Conservation (phyloP, 1,140 invertebrate species). For the Drosophila littoralis region DNA sequence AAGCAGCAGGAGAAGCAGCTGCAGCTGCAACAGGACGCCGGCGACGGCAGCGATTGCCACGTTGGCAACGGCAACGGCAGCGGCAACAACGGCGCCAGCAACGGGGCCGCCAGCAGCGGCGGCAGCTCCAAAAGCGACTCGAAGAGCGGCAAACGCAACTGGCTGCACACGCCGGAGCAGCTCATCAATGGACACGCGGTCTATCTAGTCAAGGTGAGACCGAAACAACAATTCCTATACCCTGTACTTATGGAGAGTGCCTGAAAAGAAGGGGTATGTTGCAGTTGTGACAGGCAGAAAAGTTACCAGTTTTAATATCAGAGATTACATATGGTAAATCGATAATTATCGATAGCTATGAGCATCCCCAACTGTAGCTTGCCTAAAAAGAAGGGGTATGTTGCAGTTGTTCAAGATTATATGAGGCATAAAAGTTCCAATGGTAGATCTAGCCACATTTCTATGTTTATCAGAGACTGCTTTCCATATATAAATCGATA, state of each 20-base stretch:
- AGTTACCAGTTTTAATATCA: too few species aligned
- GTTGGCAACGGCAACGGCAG: slow-evolving; percentile 81
- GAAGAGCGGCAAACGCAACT: slow-evolving; percentile 88
- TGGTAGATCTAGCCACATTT: too few species aligned
- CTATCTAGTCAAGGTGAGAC: slow-evolving; percentile 97
- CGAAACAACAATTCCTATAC: neutral
- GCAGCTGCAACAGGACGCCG: slow-evolving; percentile 51
- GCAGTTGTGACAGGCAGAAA: too few species aligned
- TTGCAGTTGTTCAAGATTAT: too few species aligned
- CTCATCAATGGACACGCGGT: slow-evolving; percentile 97
- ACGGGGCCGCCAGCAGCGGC: slow-evolving; percentile 61
- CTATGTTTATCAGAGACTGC: too few species aligned
- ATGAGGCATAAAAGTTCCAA: too few species aligned
- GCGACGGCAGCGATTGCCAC: neutral
- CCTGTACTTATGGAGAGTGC: neutral
- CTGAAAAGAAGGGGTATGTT: too few species aligned
- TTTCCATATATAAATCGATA: too few species aligned
- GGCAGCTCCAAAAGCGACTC: slow-evolving; percentile 71
- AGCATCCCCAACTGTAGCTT: too few species aligned
- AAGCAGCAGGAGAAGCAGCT: slow-evolving; percentile 82
- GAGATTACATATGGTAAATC: too few species aligned
- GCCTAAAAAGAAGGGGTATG: too few species aligned
- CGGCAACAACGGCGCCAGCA: slow-evolving; percentile 33
- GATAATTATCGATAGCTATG: too few species aligned
- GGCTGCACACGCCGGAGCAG: slow-evolving; percentile 97